Evolutionary conservation across 2,797 vertebrate genomes (phyloP), one percentile per base, ranked within the genome.

Genomic region (Tolypeutes matacus): DNA sequence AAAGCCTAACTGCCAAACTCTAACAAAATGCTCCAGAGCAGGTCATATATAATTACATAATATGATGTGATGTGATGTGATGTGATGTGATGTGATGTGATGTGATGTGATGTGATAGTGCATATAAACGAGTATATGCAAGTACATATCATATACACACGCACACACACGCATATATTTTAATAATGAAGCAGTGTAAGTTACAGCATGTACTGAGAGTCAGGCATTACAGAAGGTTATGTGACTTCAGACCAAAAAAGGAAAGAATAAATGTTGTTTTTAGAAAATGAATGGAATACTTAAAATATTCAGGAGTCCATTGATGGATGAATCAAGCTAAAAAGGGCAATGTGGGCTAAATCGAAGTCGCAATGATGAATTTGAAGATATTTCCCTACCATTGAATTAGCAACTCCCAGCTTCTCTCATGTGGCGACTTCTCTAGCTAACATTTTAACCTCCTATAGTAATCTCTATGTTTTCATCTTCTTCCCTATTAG

Each of bases 221-320:
- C 21, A 86, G 60, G 17, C 27, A 65, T 70, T 10, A 12, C 29
- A 75, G 5, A 65, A 70, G 12, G 58, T 83, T 94, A 11, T 65
- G 6, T 87, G 56, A 34, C 17, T 81, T 93, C 25, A 82, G 29
- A 95, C 7, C 27, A 69, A 69, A 70, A 75, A 78, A 51, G 91
- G 70, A 94, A 96, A 72, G 8, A 60, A 49, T 51, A 60, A 77
- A 76, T 20, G 13, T 46, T 65, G 13, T 58, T 87, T 73, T 64
- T n/a, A 65, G 73, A 84, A 65, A 80, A 60, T 81, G 42, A 77
- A 72, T 72, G 42, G 62, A 60, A 60, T 81, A 87, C 9, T 92
- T 88, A 36, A 62, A 72, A 72, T 72, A 31, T 62, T 72, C 31
- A 62, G 29, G 29, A 5, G 39, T 88, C 15, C 62, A 5, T 7